Conservation (phyloP, 2,797 vertebrate species). For the Allobates femoralis region DNA sequence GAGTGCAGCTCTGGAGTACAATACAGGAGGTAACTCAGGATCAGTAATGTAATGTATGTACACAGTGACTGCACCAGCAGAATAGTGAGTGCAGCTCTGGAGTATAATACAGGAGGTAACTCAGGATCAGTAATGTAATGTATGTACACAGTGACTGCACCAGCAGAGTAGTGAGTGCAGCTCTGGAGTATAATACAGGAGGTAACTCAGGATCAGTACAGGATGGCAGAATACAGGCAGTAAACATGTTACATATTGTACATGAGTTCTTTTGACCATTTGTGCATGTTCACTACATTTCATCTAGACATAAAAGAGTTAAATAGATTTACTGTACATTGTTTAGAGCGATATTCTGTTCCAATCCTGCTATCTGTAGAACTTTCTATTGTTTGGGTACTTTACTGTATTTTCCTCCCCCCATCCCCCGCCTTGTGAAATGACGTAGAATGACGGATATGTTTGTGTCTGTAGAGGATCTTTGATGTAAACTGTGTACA, state of each 20-base stretch:
- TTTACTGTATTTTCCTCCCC: not conserved
- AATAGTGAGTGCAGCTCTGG: too few relatives aligned
- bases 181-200: too few relatives aligned
- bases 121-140: too few relatives aligned
- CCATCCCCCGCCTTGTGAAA: not conserved
- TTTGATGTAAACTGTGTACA: conserved; percentile 11
- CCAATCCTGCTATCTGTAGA: not conserved
- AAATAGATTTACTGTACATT: not conserved
- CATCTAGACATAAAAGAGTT: not conserved
- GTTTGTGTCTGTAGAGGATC: not conserved
- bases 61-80: too few relatives aligned
- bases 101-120: too few relatives aligned
- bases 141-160: too few relatives aligned
- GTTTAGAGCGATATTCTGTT: not conserved
- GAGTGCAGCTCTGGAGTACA: too few relatives aligned
- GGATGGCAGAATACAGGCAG: not conserved
- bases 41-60: too few relatives aligned
- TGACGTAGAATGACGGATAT: not conserved
- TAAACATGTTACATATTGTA: not conserved
- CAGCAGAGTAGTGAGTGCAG: too few relatives aligned
- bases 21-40: too few relatives aligned
- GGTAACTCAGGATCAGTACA: too few relatives aligned
- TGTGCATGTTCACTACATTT: not conserved
- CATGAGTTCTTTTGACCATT: not conserved
- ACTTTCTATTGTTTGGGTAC: not conserved